A percentile compares a stretch with the other conserved stretches of the same genome.
These are phyloP conservation scores for Dione vanillae DNA, from an alignment of 2,888 invertebrate genomes.

Conservation along the genomic window DNA sequence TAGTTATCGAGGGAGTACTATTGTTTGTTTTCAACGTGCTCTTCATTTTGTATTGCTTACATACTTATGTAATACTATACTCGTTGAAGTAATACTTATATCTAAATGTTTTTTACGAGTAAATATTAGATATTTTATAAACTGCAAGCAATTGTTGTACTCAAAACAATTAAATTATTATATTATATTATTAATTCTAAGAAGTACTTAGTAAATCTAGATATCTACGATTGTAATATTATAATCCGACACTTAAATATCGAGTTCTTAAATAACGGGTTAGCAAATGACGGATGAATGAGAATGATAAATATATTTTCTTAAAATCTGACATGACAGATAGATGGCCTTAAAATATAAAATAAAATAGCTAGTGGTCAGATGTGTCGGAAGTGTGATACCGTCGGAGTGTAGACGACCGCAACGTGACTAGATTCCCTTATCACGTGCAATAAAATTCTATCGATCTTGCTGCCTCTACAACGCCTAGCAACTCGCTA, in stretches of 20 bases:
- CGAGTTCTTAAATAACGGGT: conserved; percentile 16
- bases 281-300: conserved; percentile 34
- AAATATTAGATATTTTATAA: not conserved
- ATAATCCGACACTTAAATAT: conserved; percentile 14
- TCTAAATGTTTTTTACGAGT: not conserved
- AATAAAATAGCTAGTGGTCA: conserved; percentile 45
- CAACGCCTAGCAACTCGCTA: conserved; percentile 29
- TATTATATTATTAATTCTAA: no score
- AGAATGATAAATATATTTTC: conserved; percentile 59
- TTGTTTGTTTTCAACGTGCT: conserved; percentile 41
- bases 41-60: conserved; percentile 24
- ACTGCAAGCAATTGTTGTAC: not conserved
- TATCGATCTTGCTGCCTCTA: conserved; percentile 39
- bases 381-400: conserved; percentile 50
- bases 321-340: conserved; percentile 59
- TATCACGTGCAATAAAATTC: conserved; percentile 35
- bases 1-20: conserved; percentile 44
- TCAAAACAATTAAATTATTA: conserved; percentile 1
- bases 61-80: conserved; percentile 8
- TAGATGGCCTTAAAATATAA: conserved; percentile 59
- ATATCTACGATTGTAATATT: conserved; percentile 7
- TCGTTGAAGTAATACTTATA: not conserved
- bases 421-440: conserved; percentile 44
- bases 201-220: conserved; percentile 3
- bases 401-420: conserved; percentile 33